Evolutionary conservation across 2,113 vertebrate genomes (phyloP), one percentile per base, ranked within the genome.

Genomic region (Campylomormyrus numenius): DNA sequence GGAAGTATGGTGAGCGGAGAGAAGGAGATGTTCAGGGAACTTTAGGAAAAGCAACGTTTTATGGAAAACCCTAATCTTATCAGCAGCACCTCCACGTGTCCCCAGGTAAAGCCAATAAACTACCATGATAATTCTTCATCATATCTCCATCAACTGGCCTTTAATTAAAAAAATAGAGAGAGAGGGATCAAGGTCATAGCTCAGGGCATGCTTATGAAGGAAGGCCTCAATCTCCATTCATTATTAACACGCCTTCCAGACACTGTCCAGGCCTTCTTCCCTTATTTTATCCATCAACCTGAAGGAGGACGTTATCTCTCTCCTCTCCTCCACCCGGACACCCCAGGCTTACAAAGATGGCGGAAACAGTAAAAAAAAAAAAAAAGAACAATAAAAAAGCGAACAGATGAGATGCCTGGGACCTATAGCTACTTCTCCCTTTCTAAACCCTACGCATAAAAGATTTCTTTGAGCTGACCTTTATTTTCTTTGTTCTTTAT

Each of bases 111-210:
- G 56, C 88, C 27, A 48, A 35, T 8, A 56, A 87, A 17, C 6
- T 87, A 5, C 31, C 49, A 53, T 53, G n/a, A 35, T 3, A 21
- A 9, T 19, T 35, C 27, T 6, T 52, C 45, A 49, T 77, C 87
- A 49, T 85, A 88, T n/a, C 84, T 70, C 74, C 19, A 35, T 62
- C n/a, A 95, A 93, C 94, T 95, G 94, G 48, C 94, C 96, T 96
- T 95, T 95, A 97, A 95, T 95, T 94, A 93, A 97, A 97, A 96
- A 53, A 53, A 53, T 21, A 21, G 17, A 96, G 96, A 96, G 93
- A 97, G 95, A 95, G 96, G 96, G 97, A 97, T 98, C 97, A 98
- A 98, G 97, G 97, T 96, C 96, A 97, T 97, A 98, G 98, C 97
- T 96, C 94, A 94, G 95, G 96, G 95, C 96, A 96, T 95, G 97